Conservation (phyloP, 2,888 invertebrate species). For the Andrena bucephala region DNA sequence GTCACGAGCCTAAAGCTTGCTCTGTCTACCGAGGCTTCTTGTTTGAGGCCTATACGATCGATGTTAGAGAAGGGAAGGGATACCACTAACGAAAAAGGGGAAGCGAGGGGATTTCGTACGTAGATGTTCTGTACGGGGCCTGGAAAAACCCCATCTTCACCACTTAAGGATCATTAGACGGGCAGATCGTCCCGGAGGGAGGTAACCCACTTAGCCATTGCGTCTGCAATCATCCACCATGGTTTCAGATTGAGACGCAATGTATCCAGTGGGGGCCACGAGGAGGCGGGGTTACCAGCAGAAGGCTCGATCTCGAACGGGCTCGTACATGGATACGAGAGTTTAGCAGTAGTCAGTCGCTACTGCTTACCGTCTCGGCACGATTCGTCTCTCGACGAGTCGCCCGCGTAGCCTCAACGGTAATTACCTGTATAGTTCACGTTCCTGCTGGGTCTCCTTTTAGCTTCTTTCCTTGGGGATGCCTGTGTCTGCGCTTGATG, state of each 20-base stretch:
- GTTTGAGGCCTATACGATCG: no score
- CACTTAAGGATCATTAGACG: constrained; percentile 11
- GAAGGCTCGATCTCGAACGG: neutral
- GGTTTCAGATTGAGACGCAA: no score
- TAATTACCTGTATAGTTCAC: no score
- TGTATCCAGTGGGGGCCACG: constrained; percentile 1
- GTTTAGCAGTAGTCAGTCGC: neutral
- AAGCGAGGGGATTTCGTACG: neutral
- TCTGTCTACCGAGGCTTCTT: no score
- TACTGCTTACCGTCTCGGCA: neutral
- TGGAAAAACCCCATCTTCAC: constrained; percentile 7
- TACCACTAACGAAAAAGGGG: neutral
- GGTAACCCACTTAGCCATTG: constrained; percentile 3
- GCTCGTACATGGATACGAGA: neutral
- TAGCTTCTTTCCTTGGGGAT: no score
- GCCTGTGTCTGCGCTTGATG: accelerated
- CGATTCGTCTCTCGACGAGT: neutral
- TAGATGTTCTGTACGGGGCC: neutral
- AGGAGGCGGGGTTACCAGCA: constrained; percentile 11
- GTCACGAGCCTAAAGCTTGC: no score
- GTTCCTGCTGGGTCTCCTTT: no score
- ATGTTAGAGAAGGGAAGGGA: no score
- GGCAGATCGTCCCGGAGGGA: constrained; percentile 5
- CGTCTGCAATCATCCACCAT: neutral
- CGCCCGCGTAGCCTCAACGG: neutral